A percentile compares a stretch with the other conserved stretches of the same genome.
Evolutionary conservation across 2,113 vertebrate genomes (phyloP).

Genomic region (Trogon surrucura): DNA sequence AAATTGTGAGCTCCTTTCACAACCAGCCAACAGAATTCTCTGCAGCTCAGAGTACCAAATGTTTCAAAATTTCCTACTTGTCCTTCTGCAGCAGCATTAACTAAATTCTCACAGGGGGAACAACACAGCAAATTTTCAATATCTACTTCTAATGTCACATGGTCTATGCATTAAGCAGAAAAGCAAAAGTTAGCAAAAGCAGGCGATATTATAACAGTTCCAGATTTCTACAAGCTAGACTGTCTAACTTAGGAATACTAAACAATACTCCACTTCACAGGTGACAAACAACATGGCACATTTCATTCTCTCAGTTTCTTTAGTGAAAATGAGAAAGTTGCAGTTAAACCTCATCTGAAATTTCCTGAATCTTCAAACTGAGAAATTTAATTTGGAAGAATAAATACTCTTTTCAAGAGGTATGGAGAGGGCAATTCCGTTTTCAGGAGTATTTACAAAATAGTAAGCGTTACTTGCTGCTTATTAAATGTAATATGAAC

Average conservation of each 20-base stretch:
- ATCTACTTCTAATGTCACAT: not conserved
- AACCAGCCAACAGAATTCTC: not conserved
- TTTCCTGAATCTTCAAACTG: not conserved
- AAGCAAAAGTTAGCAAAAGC: not conserved
- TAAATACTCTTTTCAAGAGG: not conserved
- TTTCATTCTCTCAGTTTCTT: not conserved
- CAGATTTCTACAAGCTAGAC: not conserved
- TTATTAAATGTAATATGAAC: not conserved
- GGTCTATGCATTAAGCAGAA: not conserved
- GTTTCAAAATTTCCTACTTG: not conserved
- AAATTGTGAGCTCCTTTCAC: not conserved
- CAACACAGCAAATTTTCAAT: not conserved
- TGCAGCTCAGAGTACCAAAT: not conserved
- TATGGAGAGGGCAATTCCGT: not conserved
- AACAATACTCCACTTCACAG: not conserved
- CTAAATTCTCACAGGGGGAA: not conserved
- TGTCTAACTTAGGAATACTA: not conserved
- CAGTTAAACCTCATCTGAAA: not conserved
- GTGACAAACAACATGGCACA: accelerated
- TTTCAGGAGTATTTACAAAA: not conserved
- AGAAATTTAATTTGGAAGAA: not conserved
- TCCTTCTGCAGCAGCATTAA: not conserved
- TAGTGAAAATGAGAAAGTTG: not conserved
- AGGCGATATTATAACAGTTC: not conserved
- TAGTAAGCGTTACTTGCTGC: not conserved